phyloP scores from a whole-genome alignment of 2,888 invertebrate species.

The Bombylius major region DNA sequence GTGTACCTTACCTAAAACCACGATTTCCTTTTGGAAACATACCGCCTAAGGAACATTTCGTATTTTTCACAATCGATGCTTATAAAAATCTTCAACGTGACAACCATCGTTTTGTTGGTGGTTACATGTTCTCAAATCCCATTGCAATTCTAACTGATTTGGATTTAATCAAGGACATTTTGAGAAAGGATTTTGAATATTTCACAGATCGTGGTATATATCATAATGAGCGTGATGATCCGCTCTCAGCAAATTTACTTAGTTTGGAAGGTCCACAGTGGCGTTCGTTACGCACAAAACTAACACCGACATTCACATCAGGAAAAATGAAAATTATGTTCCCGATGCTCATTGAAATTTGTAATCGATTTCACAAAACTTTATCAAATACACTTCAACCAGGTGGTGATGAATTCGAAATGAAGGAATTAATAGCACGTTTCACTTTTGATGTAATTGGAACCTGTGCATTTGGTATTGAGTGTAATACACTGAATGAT shows the following conservation, averaged over 20 bases:
- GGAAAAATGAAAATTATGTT: slow-evolving; percentile 40
- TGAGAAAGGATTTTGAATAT: slow-evolving; percentile 23
- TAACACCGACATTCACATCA: slow-evolving; percentile 39
- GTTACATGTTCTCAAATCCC: slow-evolving; percentile 8
- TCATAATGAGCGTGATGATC: slow-evolving; percentile 20
- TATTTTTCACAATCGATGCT: not conserved
- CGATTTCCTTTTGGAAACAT: slow-evolving; percentile 22
- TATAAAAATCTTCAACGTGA: slow-evolving; percentile 7
- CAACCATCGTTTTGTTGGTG: slow-evolving; percentile 1
- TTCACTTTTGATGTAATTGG: slow-evolving; percentile 41
- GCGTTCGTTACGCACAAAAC: slow-evolving; percentile 34
- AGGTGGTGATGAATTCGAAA: slow-evolving; percentile 20
- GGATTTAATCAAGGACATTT: slow-evolving; percentile 20
- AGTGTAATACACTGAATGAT: slow-evolving; percentile 35
- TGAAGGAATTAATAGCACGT: slow-evolving; percentile 33
- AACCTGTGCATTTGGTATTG: slow-evolving; percentile 37
- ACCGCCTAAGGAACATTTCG: not conserved
- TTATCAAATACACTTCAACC: slow-evolving; percentile 11
- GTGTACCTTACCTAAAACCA: slow-evolving; percentile 14
- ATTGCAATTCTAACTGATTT: slow-evolving; percentile 12
- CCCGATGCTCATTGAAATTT: slow-evolving; percentile 24
- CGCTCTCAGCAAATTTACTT: slow-evolving; percentile 21
- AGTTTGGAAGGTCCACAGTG: slow-evolving; percentile 29
- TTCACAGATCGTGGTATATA: slow-evolving; percentile 22
- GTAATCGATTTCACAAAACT: slow-evolving; percentile 14